Evolutionary conservation across 1,140 invertebrate species (phyloP).

Genomic region (Tetranychus cinnabarinus): DNA sequence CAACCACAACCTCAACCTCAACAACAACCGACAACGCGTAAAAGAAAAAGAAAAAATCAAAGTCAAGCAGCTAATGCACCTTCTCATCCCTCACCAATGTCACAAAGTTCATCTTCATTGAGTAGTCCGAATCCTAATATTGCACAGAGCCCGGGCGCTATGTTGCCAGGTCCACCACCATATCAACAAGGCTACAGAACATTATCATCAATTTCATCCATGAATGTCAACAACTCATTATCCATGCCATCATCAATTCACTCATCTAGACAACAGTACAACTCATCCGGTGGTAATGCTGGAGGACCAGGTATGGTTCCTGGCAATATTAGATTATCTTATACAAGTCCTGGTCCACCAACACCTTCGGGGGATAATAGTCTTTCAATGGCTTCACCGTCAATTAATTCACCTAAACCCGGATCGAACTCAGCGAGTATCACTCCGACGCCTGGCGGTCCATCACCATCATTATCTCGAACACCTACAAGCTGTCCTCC

Average conservation of each 20-base stretch:
- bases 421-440: neutral
- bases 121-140: slow-evolving; percentile 14
- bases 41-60: too few relatives aligned
- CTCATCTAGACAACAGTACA: neutral
- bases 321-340: slow-evolving; percentile 17
- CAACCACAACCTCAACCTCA: too few relatives aligned
- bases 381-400: neutral
- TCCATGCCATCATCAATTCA: too few relatives aligned
- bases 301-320: slow-evolving; percentile 33
- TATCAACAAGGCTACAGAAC: slow-evolving; percentile 56
- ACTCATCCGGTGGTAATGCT: neutral
- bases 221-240: neutral
- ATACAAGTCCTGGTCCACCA: slow-evolving; percentile 32
- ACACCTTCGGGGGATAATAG: slow-evolving; percentile 11
- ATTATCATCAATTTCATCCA: slow-evolving; percentile 30
- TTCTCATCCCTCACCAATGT: slow-evolving; percentile 5
- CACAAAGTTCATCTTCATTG: slow-evolving; percentile 13
- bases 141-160: slow-evolving; percentile 22
- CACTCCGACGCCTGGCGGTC: neutral
- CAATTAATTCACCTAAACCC: neutral
- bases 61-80: neutral
- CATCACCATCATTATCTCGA: neutral
- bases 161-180: slow-evolving; percentile 43
- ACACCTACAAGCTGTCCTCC: neutral
- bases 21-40: too few relatives aligned